phyloP scores from a whole-genome alignment of 2,888 invertebrate species.

The Lacanobia oleracea region DNA sequence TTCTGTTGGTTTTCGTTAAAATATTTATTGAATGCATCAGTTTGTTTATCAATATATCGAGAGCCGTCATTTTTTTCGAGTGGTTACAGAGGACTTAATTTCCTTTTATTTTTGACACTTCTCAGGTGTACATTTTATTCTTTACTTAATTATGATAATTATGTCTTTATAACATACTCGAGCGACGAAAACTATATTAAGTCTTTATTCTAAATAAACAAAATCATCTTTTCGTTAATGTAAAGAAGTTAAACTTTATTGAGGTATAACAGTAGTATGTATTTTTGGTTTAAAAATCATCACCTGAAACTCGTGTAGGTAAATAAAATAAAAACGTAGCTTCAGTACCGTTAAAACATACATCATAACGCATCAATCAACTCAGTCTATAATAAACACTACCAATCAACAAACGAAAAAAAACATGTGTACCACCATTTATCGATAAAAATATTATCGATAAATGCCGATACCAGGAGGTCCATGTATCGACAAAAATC shows the following conservation, averaged over 20 bases:
- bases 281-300: too few species aligned
- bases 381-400: not conserved
- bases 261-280: not conserved
- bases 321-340: not conserved
- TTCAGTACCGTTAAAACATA: constrained; percentile 8
- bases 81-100: not conserved
- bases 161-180: too few species aligned
- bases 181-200: too few species aligned
- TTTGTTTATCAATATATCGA: constrained; percentile 45
- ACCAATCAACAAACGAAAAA: not conserved
- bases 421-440: not conserved
- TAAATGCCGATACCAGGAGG: constrained; percentile 33
- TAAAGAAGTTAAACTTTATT: not conserved
- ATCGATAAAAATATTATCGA: constrained; percentile 27
- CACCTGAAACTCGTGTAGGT: too few species aligned
- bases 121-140: too few species aligned
- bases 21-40: constrained; percentile 54
- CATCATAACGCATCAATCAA: constrained; percentile 28
- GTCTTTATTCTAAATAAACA: too few species aligned
- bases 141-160: too few species aligned
- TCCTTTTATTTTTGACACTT: too few species aligned
- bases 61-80: not conserved
- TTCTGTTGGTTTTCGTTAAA: constrained; percentile 37
- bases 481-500: not conserved
- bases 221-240: not conserved